Evolutionary conservation across 2,888 invertebrate species (phyloP).

Genomic region (Megalurothrips usitatus): DNA sequence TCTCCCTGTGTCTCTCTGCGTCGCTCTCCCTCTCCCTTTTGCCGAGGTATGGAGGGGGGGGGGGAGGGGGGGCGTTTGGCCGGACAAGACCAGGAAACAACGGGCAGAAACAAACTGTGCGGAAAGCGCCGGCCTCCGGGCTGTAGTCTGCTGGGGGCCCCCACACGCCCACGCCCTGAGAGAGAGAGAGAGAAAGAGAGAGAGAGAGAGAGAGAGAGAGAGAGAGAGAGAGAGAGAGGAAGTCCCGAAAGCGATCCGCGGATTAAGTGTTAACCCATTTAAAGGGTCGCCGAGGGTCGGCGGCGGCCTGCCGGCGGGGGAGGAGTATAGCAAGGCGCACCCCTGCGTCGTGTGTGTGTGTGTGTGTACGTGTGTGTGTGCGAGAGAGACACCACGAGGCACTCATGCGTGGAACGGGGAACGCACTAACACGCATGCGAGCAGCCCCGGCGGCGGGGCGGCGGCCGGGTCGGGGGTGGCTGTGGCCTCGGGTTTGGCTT

Average conservation of each 20-base stretch:
- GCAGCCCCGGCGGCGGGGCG: too few relatives aligned
- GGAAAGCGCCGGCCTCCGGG: background rate
- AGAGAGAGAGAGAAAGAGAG: too few relatives aligned
- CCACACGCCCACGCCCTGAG: background rate
- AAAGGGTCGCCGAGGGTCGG: slow-evolving; percentile 10
- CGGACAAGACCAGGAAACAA: too few relatives aligned
- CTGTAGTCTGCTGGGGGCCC: background rate
- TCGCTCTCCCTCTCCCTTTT: background rate
- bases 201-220: too few relatives aligned
- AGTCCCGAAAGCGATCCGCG: slow-evolving; percentile 18
- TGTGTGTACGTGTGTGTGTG: too few relatives aligned
- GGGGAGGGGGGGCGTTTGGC: background rate
- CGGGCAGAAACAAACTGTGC: background rate
- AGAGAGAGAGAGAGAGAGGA: too few relatives aligned
- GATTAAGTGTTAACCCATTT: slow-evolving; percentile 26
- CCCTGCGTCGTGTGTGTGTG: background rate
- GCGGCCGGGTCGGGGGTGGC: too few relatives aligned
- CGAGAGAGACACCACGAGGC: background rate
- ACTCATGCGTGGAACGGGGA: background rate
- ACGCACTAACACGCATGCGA: background rate
- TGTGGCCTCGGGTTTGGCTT: too few relatives aligned
- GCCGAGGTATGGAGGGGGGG: background rate
- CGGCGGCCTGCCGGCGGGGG: background rate
- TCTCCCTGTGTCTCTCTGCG: too few relatives aligned
- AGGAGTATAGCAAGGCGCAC: background rate